A percentile compares a stretch with the other conserved stretches of the same genome.
phyloP scores from a whole-genome alignment of 2,113 vertebrate species.

The Agapornis roseicollis region DNA sequence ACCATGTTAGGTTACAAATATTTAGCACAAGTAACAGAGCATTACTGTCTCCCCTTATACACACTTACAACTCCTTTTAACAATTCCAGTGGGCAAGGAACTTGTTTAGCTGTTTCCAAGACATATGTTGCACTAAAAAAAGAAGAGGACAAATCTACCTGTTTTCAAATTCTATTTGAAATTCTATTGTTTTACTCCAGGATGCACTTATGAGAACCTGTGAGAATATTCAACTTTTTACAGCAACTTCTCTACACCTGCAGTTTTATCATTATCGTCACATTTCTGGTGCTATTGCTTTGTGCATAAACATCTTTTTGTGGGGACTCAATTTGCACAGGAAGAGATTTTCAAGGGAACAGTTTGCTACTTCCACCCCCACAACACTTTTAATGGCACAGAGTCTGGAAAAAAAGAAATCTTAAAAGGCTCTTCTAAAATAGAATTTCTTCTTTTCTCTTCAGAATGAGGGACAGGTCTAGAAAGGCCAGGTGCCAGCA shows the following conservation, averaged over 20 bases:
- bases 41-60: not conserved
- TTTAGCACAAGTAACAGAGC: not conserved
- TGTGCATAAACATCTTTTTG: not conserved
- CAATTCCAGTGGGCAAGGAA: not conserved
- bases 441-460: not conserved
- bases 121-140: not conserved
- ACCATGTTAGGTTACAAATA: not conserved
- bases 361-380: not conserved
- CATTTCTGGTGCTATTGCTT: not conserved
- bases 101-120: not conserved
- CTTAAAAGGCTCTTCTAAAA: not conserved
- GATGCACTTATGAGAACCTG: not conserved
- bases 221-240: not conserved
- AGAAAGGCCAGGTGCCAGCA: not conserved
- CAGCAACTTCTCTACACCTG: not conserved
- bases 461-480: not conserved
- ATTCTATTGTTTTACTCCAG: not conserved
- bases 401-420: not conserved
- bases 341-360: constrained; percentile 28
- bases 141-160: not conserved
- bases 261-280: not conserved
- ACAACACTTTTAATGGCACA: not conserved
- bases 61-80: not conserved
- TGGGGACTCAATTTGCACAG: not conserved
- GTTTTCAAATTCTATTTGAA: not conserved